Conservation (phyloP, 37 sponge, comb jelly and placozoan genomes). For the Cladorhizidae sp. region DNA sequence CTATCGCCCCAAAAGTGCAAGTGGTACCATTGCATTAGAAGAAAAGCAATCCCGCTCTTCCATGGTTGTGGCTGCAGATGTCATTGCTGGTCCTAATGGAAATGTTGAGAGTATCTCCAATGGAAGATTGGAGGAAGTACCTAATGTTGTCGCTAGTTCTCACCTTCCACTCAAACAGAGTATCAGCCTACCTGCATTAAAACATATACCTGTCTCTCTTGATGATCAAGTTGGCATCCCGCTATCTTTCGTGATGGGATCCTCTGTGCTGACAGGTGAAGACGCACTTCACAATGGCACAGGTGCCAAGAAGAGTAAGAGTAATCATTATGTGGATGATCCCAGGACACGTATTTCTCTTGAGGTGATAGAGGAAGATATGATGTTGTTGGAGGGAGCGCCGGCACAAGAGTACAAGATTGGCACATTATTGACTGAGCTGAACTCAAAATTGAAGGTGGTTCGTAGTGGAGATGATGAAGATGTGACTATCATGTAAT, state of each 20-base stretch:
- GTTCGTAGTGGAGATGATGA: too few relatives aligned
- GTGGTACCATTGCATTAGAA: background rate
- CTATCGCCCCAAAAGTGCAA: background rate
- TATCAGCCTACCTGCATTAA: background rate
- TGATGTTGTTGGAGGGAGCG: too few relatives aligned
- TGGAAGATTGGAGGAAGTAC: background rate
- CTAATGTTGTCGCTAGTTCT: background rate
- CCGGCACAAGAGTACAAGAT: too few relatives aligned
- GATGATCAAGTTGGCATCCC: constrained; percentile 2
- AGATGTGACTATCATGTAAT: too few relatives aligned
- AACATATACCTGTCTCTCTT: background rate
- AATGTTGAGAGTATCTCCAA: too few relatives aligned
- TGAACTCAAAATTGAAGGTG: too few relatives aligned
- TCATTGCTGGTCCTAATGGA: too few relatives aligned
- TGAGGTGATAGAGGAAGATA: too few relatives aligned
- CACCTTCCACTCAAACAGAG: background rate
- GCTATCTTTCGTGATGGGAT: background rate
- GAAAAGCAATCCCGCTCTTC: too few relatives aligned
- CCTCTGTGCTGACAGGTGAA: background rate
- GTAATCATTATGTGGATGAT: constrained; percentile 25
- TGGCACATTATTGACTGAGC: too few relatives aligned
- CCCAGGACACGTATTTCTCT: background rate
- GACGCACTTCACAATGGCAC: background rate
- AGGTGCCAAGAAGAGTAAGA: background rate
- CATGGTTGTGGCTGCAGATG: too few relatives aligned